Base-by-base conservation (phyloP, 2,797 vertebrate species). In the Pelobates cultripes region DNA sequence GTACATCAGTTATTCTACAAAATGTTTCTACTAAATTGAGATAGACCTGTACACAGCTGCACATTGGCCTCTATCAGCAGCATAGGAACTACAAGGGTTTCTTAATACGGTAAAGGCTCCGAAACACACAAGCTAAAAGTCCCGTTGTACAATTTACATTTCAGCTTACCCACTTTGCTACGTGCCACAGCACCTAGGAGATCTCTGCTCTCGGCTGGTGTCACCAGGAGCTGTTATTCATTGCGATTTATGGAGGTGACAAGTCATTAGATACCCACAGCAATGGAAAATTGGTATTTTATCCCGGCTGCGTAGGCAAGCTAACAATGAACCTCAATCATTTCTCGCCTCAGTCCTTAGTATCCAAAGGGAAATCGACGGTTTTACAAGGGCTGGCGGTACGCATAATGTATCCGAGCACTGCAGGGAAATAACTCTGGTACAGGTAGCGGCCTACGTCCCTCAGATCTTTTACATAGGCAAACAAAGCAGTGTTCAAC, bases 191-290 rank as follows among this genome's bases (percentile, higher is more conserved):
- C 70, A 17, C 43, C 53, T 5, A 43, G 53, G 55, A 12, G 7
- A 61, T 81, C 47, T 57, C 9, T 14, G 13, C 75, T 60, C 17
- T 42, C 68, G 45, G 42, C 70, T 73, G 47, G 17, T 82, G 70
- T 55, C 51, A 77, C 47, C 63, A 77, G 14, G 70, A 73, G 70
- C 42, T 66, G 75, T 72, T 74, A 72, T 12, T 82, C 61, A 82
- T 66, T 73, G 70, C 41, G 43, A 73, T 78, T 73, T 78, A 78
- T 73, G 63, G 45, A 66, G 10, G 12, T 74, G 75, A 77, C 80
- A 83, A 73, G 63, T 78, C 75, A 78, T 78, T 73, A 69, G 64
- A 78, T 83, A 73, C 70, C 75, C 64, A 70, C 80, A 64, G 73
- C 80, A 63, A 77, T 67, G 60, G 69, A 72, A 77, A 77, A 82